Conservation (phyloP, 2,797 vertebrate genomes). For the Capromys pilorides region DNA sequence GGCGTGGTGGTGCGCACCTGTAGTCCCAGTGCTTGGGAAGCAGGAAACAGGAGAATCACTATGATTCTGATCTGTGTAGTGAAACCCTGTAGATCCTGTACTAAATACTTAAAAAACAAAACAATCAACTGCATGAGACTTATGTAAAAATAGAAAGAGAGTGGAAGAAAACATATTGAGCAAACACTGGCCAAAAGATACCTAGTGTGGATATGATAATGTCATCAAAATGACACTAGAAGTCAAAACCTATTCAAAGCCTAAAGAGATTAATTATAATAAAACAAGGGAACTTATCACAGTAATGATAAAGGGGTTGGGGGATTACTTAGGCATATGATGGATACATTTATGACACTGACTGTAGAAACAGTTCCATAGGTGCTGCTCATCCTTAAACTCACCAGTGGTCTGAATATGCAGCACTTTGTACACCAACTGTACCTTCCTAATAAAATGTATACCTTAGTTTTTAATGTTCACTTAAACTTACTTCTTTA, state of each 20-base stretch:
- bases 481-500: not conserved
- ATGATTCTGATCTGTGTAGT: too few species aligned
- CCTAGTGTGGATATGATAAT: not conserved
- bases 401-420: not conserved
- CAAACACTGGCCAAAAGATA: not conserved
- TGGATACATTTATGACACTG: not conserved
- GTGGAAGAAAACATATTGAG: not conserved
- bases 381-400: not conserved
- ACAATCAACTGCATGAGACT: not conserved
- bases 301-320: not conserved
- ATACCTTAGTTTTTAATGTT: not conserved
- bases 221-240: not conserved
- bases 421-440: not conserved
- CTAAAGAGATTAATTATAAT: not conserved
- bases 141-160: not conserved
- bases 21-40: too few species aligned
- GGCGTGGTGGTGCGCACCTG: too few species aligned
- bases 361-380: not conserved
- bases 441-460: not conserved
- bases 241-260: not conserved
- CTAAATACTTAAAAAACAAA: too few species aligned
- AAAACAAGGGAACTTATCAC: not conserved
- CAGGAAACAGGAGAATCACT: too few species aligned
- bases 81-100: too few species aligned
- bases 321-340: not conserved